Evolutionary conservation across 2,888 invertebrate genomes (phyloP).

Genomic region (Pherbina coryleti): DNA sequence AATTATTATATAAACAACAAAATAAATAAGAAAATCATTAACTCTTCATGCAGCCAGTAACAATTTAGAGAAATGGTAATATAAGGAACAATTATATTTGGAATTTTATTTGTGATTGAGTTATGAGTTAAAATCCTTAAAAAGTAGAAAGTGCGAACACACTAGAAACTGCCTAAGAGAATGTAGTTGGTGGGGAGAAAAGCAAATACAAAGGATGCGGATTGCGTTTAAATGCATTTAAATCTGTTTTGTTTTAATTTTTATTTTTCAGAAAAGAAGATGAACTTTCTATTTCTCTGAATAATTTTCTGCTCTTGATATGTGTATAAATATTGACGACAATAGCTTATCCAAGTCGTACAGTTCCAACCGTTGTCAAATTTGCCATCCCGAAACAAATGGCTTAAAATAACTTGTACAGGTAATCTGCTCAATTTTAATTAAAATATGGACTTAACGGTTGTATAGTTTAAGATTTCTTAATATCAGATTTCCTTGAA

Average conservation of each 20-base stretch:
- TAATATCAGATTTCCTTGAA: no score
- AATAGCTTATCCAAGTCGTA: no score
- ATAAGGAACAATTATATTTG: no score
- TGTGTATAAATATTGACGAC: no score
- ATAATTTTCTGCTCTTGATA: no score
- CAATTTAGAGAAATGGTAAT: neutral
- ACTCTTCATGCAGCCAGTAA: constrained; percentile 3
- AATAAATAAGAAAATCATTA: constrained; percentile 25
- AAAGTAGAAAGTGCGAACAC: neutral
- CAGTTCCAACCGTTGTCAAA: no score
- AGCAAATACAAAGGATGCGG: constrained; percentile 7
- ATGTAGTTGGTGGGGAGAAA: neutral
- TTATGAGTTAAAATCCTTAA: neutral
- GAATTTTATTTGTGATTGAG: neutral
- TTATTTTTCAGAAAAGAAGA: neutral
- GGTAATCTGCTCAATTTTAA: no score
- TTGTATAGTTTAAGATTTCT: no score
- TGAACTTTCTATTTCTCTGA: no score
- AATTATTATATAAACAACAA: constrained; percentile 31
- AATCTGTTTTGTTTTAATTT: constrained; percentile 18
- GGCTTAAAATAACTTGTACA: no score
- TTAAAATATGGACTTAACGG: no score
- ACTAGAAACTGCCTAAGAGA: constrained; percentile 6
- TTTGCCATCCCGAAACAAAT: no score
- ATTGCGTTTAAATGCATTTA: constrained; percentile 19